A percentile compares a stretch with the other conserved stretches of the same genome.
phyloP scores from a whole-genome alignment of 2,113 vertebrate species.

The Hemichromis elongatus region DNA sequence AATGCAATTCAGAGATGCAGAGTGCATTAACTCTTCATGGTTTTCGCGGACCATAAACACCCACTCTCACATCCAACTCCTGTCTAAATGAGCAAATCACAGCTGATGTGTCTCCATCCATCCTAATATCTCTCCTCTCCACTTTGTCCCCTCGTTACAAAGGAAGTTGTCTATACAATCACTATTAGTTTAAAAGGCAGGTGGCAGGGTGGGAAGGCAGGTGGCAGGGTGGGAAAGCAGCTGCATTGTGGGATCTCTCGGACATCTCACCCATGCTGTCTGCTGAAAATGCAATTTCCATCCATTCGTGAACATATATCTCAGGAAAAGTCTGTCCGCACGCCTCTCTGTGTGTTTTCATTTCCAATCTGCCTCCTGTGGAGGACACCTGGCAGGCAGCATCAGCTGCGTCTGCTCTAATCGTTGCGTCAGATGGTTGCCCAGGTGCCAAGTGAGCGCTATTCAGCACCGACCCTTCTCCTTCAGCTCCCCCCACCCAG shows the following conservation, averaged over 20 bases:
- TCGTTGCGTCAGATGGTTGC: slow-evolving; percentile 15
- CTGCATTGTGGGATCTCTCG: slow-evolving; percentile 63
- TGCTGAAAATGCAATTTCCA: slow-evolving; percentile 77
- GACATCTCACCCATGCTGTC: slow-evolving; percentile 59
- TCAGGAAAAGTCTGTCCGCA: slow-evolving; percentile 1
- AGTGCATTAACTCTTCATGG: slow-evolving; percentile 17
- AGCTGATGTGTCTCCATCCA: slow-evolving; percentile 67
- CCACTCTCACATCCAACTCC: slow-evolving; percentile 48
- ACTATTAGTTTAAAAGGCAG: slow-evolving; percentile 80
- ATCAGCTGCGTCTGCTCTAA: slow-evolving; percentile 33
- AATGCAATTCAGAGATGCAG: slow-evolving; percentile 59
- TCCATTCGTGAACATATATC: slow-evolving; percentile 46
- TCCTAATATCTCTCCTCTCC: slow-evolving; percentile 65
- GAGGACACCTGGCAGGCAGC: slow-evolving; percentile 69
- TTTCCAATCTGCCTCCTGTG: slow-evolving; percentile 59
- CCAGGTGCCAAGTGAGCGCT: slow-evolving; percentile 41
- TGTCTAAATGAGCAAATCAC: slow-evolving; percentile 56
- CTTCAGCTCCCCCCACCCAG: neutral
- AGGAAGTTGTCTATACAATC: slow-evolving; percentile 71
- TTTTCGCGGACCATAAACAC: slow-evolving; percentile 47
- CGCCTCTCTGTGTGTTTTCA: slow-evolving; percentile 6
- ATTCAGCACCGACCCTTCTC: neutral
- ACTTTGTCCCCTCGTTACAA: slow-evolving; percentile 55
- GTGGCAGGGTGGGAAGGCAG: slow-evolving; percentile 74
- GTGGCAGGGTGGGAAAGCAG: slow-evolving; percentile 74